Conservation (phyloP, 1,140 invertebrate species). For the Aphelinus atriplicis region DNA sequence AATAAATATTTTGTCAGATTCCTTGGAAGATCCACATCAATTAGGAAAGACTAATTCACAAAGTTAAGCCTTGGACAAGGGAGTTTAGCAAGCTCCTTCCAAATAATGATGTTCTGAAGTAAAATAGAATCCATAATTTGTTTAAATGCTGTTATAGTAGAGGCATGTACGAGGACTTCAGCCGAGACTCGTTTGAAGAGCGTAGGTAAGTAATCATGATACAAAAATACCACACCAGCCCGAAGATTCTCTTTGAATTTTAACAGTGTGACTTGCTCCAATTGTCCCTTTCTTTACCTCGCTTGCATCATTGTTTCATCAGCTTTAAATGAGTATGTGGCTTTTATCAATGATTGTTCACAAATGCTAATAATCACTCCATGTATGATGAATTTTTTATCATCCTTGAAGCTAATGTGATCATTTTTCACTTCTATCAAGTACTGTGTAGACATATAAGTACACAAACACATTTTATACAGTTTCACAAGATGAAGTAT, state of each 20-base stretch:
- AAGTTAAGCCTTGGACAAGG: constrained; percentile 63
- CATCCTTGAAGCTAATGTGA: neutral
- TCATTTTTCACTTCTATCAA: too few relatives aligned
- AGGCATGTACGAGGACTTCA: constrained; percentile 86
- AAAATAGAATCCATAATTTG: constrained; percentile 60
- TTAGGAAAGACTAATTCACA: constrained; percentile 57
- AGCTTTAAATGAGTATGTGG: constrained; percentile 21
- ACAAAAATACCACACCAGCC: constrained; percentile 46
- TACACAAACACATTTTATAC: constrained; percentile 15
- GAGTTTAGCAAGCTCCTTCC: constrained; percentile 44
- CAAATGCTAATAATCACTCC: constrained; percentile 29
- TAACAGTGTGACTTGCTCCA: constrained; percentile 20
- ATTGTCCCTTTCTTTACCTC: constrained; percentile 41
- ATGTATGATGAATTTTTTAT: constrained; percentile 26
- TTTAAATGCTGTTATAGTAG: constrained; percentile 65
- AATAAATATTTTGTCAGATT: too few relatives aligned
- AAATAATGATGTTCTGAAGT: constrained; percentile 27
- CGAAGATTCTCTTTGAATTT: constrained; percentile 47
- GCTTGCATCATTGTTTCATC: constrained; percentile 36
- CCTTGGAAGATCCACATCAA: too few relatives aligned
- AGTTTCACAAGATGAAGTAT: constrained; percentile 16
- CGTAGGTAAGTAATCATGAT: constrained; percentile 73
- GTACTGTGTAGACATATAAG: constrained; percentile 7
- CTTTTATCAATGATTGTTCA: constrained; percentile 22
- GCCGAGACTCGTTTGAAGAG: constrained; percentile 84